These are phyloP conservation scores for Anoplius nigerrimus DNA, from an alignment of 2,888 invertebrate species.

Conservation along the genomic window DNA sequence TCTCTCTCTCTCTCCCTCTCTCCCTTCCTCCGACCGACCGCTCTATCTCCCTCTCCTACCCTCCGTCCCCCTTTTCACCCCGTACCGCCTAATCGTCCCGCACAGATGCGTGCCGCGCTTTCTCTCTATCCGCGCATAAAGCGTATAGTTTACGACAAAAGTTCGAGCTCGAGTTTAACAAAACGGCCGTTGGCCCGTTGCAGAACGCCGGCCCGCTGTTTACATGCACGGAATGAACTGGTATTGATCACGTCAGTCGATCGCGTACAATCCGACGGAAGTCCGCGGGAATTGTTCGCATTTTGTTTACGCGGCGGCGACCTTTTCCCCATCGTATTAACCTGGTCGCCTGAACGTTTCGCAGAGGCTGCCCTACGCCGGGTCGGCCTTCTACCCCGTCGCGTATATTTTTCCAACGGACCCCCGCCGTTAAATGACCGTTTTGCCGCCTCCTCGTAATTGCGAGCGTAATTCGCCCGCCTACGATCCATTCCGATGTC, in stretches of 20 bases:
- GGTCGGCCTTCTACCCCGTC: too few relatives aligned
- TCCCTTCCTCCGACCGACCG: slow-evolving; percentile 2
- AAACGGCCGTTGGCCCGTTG: slow-evolving; percentile 57
- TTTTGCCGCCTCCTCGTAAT: too few relatives aligned
- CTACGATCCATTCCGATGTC: too few relatives aligned
- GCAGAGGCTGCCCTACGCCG: too few relatives aligned
- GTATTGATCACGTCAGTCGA: slow-evolving; percentile 43
- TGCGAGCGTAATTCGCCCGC: too few relatives aligned
- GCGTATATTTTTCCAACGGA: too few relatives aligned
- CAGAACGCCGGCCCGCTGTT: slow-evolving; percentile 46
- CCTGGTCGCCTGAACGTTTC: too few relatives aligned
- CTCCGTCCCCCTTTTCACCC: slow-evolving; percentile 20
- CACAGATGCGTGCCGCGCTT: slow-evolving; percentile 70
- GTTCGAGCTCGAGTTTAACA: slow-evolving; percentile 54
- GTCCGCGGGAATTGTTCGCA: background rate
- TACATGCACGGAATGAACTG: slow-evolving; percentile 52
- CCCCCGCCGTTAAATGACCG: too few relatives aligned
- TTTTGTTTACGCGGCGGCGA: background rate
- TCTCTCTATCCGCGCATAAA: slow-evolving; percentile 59
- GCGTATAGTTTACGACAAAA: slow-evolving; percentile 63
- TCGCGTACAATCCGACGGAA: slow-evolving; percentile 6
- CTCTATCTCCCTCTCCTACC: slow-evolving; percentile 22
- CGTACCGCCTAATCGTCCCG: slow-evolving; percentile 68
- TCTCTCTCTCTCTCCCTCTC: slow-evolving; percentile 15
- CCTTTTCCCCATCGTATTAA: too few relatives aligned